Percentiles rank a stretch among this genome's conserved stretches.
Evolutionary conservation across 1,140 invertebrate genomes (phyloP).

Genomic region (Planococcus citri): DNA sequence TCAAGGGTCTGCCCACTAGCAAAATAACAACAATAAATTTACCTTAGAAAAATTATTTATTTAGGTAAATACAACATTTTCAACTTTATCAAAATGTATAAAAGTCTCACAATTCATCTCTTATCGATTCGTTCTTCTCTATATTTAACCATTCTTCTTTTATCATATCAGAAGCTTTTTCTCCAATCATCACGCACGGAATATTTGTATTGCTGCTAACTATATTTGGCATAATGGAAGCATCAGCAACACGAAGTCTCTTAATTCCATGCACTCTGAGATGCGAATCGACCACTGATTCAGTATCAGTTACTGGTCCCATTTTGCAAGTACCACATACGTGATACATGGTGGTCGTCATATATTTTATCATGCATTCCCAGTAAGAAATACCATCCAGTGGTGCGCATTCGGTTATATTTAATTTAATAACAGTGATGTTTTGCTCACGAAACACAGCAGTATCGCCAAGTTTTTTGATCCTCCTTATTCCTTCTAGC

Average conservation of each 20-base stretch:
- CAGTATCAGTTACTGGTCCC: constrained; percentile 30
- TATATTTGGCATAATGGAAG: constrained; percentile 36
- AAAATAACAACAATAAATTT: no score
- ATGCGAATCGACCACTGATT: constrained; percentile 39
- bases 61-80: no score
- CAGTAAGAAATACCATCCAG: constrained; percentile 28
- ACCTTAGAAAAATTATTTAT: no score
- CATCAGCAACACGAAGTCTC: constrained; percentile 34
- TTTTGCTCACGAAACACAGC: not conserved
- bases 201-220: constrained; percentile 32
- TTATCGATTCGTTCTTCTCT: constrained; percentile 20
- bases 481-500: constrained; percentile 40
- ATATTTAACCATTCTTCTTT: constrained; percentile 41
- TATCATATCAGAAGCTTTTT: constrained; percentile 71
- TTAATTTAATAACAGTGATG: not conserved
- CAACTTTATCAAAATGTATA: no score
- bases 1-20: no score
- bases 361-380: constrained; percentile 30
- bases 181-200: constrained; percentile 68
- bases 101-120: not conserved
- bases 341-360: constrained; percentile 31
- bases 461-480: not conserved
- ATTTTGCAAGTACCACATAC: constrained; percentile 28
- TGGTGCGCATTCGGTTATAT: constrained; percentile 27
- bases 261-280: constrained; percentile 31